Evolutionary conservation across 2,113 vertebrate species (phyloP).

Genomic region (Gallinago undulata): DNA sequence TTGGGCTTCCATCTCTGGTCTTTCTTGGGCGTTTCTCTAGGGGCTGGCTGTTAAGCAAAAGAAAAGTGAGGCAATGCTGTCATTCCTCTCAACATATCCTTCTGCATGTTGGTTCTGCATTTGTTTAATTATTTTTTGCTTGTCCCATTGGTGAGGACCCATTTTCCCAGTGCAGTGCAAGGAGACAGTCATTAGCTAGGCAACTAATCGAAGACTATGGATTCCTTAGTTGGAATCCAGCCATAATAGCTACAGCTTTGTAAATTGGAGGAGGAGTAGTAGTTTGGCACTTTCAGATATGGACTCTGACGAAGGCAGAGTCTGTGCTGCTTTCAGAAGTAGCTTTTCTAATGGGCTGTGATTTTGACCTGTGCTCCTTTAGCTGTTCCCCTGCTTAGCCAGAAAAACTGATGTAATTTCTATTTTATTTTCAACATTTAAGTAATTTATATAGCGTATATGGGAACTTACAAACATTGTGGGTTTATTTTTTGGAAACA

Average conservation of each 20-base stretch:
- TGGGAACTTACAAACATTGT: not conserved
- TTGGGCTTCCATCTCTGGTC: not conserved
- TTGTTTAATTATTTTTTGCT: not conserved
- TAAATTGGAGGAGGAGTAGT: not conserved
- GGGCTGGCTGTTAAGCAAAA: not conserved
- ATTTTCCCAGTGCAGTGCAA: not conserved
- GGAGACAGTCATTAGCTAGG: not conserved
- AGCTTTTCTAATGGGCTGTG: not conserved
- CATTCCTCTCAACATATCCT: not conserved
- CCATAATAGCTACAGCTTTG: not conserved
- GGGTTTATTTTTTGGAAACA: not conserved
- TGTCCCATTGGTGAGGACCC: not conserved
- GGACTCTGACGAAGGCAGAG: not conserved
- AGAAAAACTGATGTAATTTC: not conserved
- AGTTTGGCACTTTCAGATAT: not conserved
- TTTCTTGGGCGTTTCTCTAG: not conserved
- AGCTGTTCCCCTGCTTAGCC: not conserved
- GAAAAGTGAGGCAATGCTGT: not conserved
- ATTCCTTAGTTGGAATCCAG: not conserved
- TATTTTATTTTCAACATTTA: not conserved
- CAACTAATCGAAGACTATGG: not conserved
- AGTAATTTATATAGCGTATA: not conserved
- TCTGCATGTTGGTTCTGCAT: not conserved
- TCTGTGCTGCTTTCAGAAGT: not conserved
- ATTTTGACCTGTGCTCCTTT: not conserved